Percentiles rank a stretch among this genome's conserved stretches.
Conservation (phyloP, 2,888 invertebrate genomes). For the Gari tellinella region DNA sequence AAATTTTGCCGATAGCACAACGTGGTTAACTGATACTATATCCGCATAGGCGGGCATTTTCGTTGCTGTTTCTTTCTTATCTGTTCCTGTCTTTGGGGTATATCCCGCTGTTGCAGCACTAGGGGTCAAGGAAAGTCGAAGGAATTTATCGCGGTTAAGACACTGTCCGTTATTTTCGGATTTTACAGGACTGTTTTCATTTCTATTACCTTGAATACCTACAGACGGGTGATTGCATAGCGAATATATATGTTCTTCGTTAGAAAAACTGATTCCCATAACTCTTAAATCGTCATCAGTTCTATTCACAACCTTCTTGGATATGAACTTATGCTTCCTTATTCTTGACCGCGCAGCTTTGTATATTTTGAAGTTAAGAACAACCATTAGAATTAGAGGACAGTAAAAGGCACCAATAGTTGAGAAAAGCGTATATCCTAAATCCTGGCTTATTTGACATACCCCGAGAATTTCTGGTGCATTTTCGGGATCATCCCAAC, state of each 20-base stretch:
- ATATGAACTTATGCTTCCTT: slow-evolving; percentile 85
- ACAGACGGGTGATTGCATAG: slow-evolving; percentile 62
- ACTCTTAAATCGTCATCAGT: slow-evolving; percentile 61
- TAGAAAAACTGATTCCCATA: slow-evolving; percentile 69
- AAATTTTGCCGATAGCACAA: background rate
- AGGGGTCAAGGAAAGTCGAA: slow-evolving; percentile 26
- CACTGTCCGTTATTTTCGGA: slow-evolving; percentile 15
- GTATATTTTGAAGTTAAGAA: slow-evolving; percentile 98
- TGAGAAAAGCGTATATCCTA: slow-evolving; percentile 95
- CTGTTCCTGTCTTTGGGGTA: slow-evolving; percentile 3
- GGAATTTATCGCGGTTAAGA: slow-evolving; percentile 19
- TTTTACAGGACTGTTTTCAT: slow-evolving; percentile 25
- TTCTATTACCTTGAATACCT: slow-evolving; percentile 35
- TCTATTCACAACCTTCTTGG: slow-evolving; percentile 17
- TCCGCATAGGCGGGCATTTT: background rate
- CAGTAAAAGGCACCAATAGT: slow-evolving; percentile 99
- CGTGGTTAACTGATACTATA: background rate
- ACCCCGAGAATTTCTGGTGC: slow-evolving; percentile 84
- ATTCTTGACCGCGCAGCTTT: slow-evolving; percentile 95
- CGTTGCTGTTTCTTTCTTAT: slow-evolving; percentile 3
- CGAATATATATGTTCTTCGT: slow-evolving; percentile 74
- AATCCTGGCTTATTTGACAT: slow-evolving; percentile 96
- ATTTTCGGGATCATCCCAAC: slow-evolving; percentile 75
- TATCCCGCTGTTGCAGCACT: no score
- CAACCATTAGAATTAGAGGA: slow-evolving; percentile 96